Base-by-base conservation (phyloP, 2,113 vertebrate genomes). In the Gallinago undulata region DNA sequence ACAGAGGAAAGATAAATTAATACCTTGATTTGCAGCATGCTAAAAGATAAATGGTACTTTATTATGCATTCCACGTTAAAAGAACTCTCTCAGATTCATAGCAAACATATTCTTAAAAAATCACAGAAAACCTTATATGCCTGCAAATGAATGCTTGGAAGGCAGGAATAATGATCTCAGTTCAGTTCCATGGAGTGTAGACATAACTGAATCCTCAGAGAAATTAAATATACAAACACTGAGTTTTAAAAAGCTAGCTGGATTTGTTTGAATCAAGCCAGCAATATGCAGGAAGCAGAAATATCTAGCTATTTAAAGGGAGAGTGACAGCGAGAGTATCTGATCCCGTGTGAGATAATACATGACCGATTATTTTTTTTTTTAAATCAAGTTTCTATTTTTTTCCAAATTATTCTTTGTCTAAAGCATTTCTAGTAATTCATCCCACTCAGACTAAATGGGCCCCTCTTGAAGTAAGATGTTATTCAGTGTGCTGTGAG, bases 211-310 rank as follows among this genome's bases (percentile, higher is more conserved):
- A 75, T 91, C 79, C 83, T 91, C 75, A 67, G 75, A 95, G 90
- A 95, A 93, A 96, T 93, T 84, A 84, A 93, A 80, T 85, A 80
- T 39, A 94, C 55, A 80, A 91, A 94, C 47, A 57, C 45, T 80
- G 64, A 15, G 55, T 95, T 96, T 57, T 70, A 30, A 67, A 83
- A 83, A 80, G 12, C 19, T 70, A 13, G 31, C 14, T 39, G 19
- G 19, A 79, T 95, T 87, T 57, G 12, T 17, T 82, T 69, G 14
- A 82, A 50, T 81, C 51, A 72, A 81, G 30, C 7, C 48, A 85
- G 35, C 17, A 73, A 55, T 33, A 50, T 41, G n/a, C n/a, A 82
- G 78, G 64, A 53, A 92, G 24, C 7, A 78, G 13, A 14, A 64
- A 8, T 79, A 72, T 76, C 84, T 77, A 15, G 69, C 59, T 82